Conservation (phyloP, 2,888 invertebrate genomes). For the Meandrusa payeni region DNA sequence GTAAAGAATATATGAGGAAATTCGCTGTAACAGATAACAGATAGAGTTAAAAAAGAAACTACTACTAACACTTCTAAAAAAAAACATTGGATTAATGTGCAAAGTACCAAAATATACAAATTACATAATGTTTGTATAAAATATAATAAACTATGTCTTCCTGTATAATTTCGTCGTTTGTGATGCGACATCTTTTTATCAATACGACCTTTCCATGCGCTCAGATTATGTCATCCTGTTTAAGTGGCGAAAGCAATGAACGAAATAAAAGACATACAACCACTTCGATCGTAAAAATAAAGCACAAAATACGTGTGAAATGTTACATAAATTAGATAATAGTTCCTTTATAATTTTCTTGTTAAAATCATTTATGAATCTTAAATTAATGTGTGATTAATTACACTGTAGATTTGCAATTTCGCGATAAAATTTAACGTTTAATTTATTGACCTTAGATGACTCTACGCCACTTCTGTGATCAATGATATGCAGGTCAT, state of each 20-base stretch:
- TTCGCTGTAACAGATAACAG: too few species aligned
- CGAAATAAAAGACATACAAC: constrained; percentile 20
- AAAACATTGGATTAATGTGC: too few species aligned
- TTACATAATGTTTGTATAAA: background rate
- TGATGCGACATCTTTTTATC: constrained; percentile 17
- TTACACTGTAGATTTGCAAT: too few species aligned
- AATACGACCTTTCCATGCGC: constrained; percentile 21
- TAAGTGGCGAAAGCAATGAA: constrained; percentile 18
- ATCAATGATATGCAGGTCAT: constrained; percentile 21
- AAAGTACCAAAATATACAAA: too few species aligned
- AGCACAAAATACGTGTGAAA: too few species aligned
- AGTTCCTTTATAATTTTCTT: too few species aligned
- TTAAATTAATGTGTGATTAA: too few species aligned
- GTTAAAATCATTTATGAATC: background rate
- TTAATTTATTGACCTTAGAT: constrained; percentile 9
- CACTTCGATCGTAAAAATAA: too few species aligned
- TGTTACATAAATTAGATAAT: too few species aligned
- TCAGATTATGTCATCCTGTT: constrained; percentile 21
- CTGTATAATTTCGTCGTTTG: constrained; percentile 7
- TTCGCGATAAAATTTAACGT: background rate
- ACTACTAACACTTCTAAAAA: too few species aligned
- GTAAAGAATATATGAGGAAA: too few species aligned
- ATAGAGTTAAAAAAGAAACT: too few species aligned
- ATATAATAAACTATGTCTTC: constrained; percentile 19
- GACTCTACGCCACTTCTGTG: constrained; percentile 4